phyloP scores from a whole-genome alignment of 1,140 invertebrate species.

The Brachionus manjavacas region DNA sequence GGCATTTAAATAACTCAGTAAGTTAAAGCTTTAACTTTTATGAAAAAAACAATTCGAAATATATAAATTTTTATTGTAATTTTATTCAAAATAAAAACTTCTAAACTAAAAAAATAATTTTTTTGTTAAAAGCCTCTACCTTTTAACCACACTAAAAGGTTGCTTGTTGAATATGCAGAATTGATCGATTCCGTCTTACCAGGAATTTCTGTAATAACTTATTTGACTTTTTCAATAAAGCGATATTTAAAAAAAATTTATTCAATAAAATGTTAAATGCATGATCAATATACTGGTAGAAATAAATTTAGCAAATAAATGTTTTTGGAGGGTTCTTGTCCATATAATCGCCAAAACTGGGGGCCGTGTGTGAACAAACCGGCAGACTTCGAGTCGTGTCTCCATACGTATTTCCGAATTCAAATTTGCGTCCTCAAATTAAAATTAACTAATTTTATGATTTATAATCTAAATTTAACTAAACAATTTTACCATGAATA shows the following conservation, averaged over 20 bases:
- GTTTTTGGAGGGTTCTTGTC: conserved; percentile 42
- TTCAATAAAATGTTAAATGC: neutral
- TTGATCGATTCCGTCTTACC: neutral
- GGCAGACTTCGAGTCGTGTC: conserved; percentile 54
- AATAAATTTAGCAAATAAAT: conserved; percentile 23
- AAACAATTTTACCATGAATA: conserved; percentile 17
- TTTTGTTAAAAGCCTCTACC: too few relatives aligned
- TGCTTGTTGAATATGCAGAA: neutral
- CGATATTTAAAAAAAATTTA: neutral
- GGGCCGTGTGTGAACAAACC: conserved; percentile 50
- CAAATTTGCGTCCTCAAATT: conserved; percentile 51
- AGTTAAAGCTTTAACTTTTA: neutral
- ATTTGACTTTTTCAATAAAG: neutral
- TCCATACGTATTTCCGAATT: conserved; percentile 57
- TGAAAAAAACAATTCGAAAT: neutral
- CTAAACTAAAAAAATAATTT: neutral
- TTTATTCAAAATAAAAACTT: neutral
- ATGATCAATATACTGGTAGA: neutral
- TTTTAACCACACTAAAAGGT: neutral
- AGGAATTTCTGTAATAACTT: neutral
- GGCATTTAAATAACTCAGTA: neutral
- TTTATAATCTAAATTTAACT: neutral
- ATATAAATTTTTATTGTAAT: neutral
- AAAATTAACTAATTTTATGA: neutral
- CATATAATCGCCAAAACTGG: conserved; percentile 49